Percentiles rank a stretch among this genome's conserved stretches.
Evolutionary conservation across 2,888 invertebrate genomes (phyloP).

Genomic region (Cosmia pyralina): DNA sequence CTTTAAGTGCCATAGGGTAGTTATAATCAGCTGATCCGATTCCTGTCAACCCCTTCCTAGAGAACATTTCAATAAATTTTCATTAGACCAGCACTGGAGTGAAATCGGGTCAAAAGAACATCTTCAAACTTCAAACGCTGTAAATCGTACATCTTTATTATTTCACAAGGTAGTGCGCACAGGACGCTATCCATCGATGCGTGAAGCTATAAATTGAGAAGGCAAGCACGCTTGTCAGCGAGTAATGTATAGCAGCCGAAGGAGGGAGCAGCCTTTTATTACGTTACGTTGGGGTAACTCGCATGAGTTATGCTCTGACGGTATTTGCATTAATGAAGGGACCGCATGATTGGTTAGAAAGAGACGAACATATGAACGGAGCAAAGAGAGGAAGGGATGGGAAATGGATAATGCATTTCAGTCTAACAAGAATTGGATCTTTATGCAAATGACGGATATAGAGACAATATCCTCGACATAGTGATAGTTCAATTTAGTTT

Average conservation of each 20-base stretch:
- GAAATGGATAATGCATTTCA: slow-evolving; percentile 51
- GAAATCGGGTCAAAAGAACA: slow-evolving; percentile 46
- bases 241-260: slow-evolving; percentile 65
- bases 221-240: slow-evolving; percentile 64
- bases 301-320: slow-evolving; percentile 68
- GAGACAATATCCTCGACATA: slow-evolving; percentile 64
- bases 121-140: slow-evolving; percentile 46
- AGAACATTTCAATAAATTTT: slow-evolving; percentile 53
- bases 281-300: slow-evolving; percentile 62
- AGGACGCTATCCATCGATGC: slow-evolving; percentile 65
- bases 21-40: slow-evolving; percentile 52
- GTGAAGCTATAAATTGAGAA: slow-evolving; percentile 63
- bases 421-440: slow-evolving; percentile 62
- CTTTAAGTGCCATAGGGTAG: slow-evolving; percentile 14
- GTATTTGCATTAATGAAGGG: slow-evolving; percentile 70
- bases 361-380: slow-evolving; percentile 36
- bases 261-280: slow-evolving; percentile 60
- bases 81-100: slow-evolving; percentile 45
- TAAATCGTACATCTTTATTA: slow-evolving; percentile 56
- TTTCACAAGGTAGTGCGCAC: slow-evolving; percentile 51
- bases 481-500: slow-evolving; percentile 61
- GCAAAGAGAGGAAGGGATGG: slow-evolving; percentile 28
- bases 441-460: slow-evolving; percentile 63
- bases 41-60: slow-evolving; percentile 36
- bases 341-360: slow-evolving; percentile 59